Evolutionary conservation across 2,797 vertebrate genomes (phyloP).

Genomic region (Falco concolor): DNA sequence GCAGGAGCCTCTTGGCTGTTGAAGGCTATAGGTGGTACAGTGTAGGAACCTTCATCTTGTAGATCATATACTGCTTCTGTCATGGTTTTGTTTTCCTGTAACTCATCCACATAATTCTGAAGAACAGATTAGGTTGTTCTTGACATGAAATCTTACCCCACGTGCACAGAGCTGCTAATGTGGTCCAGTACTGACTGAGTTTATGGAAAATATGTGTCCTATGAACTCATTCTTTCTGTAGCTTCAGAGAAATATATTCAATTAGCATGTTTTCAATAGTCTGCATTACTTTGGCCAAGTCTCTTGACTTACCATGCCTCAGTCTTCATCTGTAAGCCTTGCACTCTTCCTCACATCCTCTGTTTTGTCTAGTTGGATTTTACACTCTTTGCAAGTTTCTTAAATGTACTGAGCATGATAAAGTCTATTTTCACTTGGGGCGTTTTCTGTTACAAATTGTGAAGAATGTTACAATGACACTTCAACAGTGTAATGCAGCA

Average conservation of each 20-base stretch:
- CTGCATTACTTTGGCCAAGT: background rate
- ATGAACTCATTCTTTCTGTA: background rate
- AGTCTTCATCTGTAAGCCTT: background rate
- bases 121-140: background rate
- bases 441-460: background rate
- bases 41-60: background rate
- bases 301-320: background rate
- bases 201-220: background rate
- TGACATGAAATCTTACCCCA: background rate
- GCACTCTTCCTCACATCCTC: background rate
- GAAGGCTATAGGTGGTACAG: background rate
- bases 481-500: background rate
- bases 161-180: background rate
- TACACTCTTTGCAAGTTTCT: background rate
- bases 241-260: background rate
- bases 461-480: background rate
- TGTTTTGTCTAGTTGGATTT: background rate
- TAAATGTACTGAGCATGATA: background rate
- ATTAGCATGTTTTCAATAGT: background rate
- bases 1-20: background rate
- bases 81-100: background rate
- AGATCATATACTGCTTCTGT: background rate
- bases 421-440: background rate
- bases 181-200: background rate
- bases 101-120: background rate